These are phyloP conservation scores for Cephus runcator DNA, from an alignment of 2,888 invertebrate species.

Conservation along the genomic window DNA sequence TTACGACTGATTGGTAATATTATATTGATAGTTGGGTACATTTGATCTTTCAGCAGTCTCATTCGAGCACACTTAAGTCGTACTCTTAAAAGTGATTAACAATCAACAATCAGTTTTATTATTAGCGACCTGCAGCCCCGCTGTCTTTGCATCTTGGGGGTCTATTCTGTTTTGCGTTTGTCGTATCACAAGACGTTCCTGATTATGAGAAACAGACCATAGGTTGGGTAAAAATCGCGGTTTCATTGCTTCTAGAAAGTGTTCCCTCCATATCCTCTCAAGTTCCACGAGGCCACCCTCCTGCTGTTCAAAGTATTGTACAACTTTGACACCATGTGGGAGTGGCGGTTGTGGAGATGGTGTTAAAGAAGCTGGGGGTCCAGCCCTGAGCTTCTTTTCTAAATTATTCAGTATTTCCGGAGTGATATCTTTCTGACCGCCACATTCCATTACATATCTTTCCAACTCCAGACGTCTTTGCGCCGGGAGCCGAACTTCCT, in stretches of 20 bases:
- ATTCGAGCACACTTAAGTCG: background rate
- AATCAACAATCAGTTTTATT: background rate
- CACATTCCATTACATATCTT: slow-evolving; percentile 42
- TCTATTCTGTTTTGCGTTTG: slow-evolving; percentile 58
- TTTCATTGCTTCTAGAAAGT: slow-evolving; percentile 79
- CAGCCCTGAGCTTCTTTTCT: slow-evolving; percentile 42
- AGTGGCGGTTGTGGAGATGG: slow-evolving; percentile 1
- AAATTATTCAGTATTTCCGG: slow-evolving; percentile 41
- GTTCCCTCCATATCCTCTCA: slow-evolving; percentile 80
- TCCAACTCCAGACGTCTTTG: slow-evolving; percentile 51
- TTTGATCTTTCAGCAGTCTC: background rate
- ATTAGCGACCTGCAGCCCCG: slow-evolving; percentile 39
- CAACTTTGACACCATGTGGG: slow-evolving; percentile 64
- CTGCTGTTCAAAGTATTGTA: slow-evolving; percentile 68
- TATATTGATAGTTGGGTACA: background rate
- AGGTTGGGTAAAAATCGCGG: slow-evolving; percentile 77
- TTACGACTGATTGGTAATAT: slow-evolving; percentile 1
- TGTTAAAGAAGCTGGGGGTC: slow-evolving; percentile 6
- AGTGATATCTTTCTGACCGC: slow-evolving; percentile 45
- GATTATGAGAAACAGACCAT: slow-evolving; percentile 82
- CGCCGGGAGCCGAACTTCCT: slow-evolving; percentile 46
- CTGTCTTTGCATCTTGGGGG: slow-evolving; percentile 55
- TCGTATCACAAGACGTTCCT: slow-evolving; percentile 69
- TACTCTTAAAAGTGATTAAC: background rate
- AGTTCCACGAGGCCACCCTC: slow-evolving; percentile 73